Evolutionary conservation across 2,113 vertebrate genomes (phyloP), one percentile per base, ranked within the genome.

Genomic region (Hypomesus transpacificus): DNA sequence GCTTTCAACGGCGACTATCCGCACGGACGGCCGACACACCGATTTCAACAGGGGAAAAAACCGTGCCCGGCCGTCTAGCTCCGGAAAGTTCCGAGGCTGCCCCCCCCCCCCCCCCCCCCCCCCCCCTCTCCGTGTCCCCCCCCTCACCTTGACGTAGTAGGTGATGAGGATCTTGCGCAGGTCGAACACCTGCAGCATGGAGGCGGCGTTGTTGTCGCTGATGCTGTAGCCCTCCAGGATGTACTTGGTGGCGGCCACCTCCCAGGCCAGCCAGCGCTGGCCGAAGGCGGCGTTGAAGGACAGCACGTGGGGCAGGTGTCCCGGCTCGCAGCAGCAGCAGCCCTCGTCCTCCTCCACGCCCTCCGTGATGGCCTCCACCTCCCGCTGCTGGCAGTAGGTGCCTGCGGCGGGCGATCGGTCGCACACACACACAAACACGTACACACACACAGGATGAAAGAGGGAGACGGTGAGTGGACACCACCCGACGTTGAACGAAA

Each of bases 201-300:
- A 95, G 31, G 95, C 94, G 0, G 95, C 95, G 0, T 95, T 96
- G 89, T 96, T 96, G 89, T 96, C 94, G 0, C 94, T 96, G 86
- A 96, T 96, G 89, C 95, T 96, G 82, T 96, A 96, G 70, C 95
- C 95, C 79, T 96, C 95, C 13, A 96, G 90, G 13, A 96, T 94
- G 0, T 95, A 96, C 82, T 95, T 95, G 78, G 94, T 95, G 82
- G 95, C 95, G 0, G 95, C 94, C 70, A 96, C 95, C 73, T 96
- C 95, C 95, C 95, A 96, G 59, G 95, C 95, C 68, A 96, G 90
- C 95, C 95, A 96, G 87, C 95, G 95, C 89, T 96, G 95, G n/a
- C 95, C 94, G 0, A 96, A 96, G 65, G 95, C 95, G 0, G 95
- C 95, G 0, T 96, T 96, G 88, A 96, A 96, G 34, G 94, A 95